Evolutionary conservation across 2,888 invertebrate species (phyloP).

Genomic region (Apodemia mormo): DNA sequence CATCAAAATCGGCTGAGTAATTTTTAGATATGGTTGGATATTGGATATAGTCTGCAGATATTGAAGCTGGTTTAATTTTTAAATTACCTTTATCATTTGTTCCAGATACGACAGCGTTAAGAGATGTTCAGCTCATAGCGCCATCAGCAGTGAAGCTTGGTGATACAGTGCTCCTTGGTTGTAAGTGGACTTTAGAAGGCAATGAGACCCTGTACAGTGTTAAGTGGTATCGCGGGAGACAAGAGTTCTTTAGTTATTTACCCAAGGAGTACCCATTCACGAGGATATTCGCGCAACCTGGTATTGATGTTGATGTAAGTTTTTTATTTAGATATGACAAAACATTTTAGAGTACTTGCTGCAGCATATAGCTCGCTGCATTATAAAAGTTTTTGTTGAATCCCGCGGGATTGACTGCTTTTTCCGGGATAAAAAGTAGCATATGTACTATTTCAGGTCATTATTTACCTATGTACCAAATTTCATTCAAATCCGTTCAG

Average conservation of each 20-base stretch:
- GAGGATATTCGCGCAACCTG: constrained; percentile 86
- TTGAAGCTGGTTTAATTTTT: too few relatives aligned
- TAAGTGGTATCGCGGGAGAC: constrained; percentile 89
- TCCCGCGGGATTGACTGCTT: too few relatives aligned
- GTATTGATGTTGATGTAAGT: constrained; percentile 88
- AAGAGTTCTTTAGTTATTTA: constrained; percentile 90
- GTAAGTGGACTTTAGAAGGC: constrained; percentile 87
- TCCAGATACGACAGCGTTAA: constrained; percentile 81
- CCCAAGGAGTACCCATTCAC: constrained; percentile 90
- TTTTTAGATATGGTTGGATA: too few relatives aligned
- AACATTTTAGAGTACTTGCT: background rate
- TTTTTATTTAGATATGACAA: constrained; percentile 21
- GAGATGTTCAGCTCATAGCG: constrained; percentile 85
- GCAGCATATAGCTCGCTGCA: too few relatives aligned
- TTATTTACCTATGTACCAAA: too few relatives aligned
- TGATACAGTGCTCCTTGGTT: constrained; percentile 87
- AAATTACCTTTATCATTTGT: constrained; percentile 42
- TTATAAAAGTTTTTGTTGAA: too few relatives aligned
- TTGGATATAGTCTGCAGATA: too few relatives aligned
- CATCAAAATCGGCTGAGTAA: too few relatives aligned
- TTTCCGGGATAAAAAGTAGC: too few relatives aligned
- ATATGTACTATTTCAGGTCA: too few relatives aligned
- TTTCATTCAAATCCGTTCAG: too few relatives aligned
- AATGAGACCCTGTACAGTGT: constrained; percentile 88
- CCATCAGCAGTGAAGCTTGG: constrained; percentile 87